Percentiles rank a stretch among this genome's conserved stretches.
phyloP scores from a whole-genome alignment of 1,140 invertebrate species.

The Limonius californicus region DNA sequence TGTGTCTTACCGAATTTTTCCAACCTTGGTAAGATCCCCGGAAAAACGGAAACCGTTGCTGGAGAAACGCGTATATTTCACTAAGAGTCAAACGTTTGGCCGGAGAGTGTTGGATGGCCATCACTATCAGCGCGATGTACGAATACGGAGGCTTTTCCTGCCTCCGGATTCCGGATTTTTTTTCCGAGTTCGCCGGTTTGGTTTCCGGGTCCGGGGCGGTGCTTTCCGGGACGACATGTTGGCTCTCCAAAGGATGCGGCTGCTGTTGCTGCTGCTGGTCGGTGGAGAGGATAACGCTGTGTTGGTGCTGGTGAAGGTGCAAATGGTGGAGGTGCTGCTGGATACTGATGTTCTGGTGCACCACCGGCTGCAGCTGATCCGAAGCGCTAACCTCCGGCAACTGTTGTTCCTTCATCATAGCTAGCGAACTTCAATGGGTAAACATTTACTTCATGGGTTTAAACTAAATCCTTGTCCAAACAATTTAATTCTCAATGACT shows the following conservation, averaged over 20 bases:
- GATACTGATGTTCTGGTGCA: constrained; percentile 38
- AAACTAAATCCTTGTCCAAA: constrained; percentile 37
- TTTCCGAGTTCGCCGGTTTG: constrained; percentile 40
- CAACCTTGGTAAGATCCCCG: constrained; percentile 95
- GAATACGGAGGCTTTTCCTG: constrained; percentile 96
- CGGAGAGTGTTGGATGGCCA: constrained; percentile 93
- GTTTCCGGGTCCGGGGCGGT: constrained; percentile 31
- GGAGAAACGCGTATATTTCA: constrained; percentile 80
- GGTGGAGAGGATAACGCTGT: constrained; percentile 38
- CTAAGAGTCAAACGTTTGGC: constrained; percentile 80
- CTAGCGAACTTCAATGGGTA: constrained; percentile 32
- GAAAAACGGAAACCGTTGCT: constrained; percentile 85
- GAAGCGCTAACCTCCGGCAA: constrained; percentile 37
- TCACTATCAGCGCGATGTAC: constrained; percentile 96
- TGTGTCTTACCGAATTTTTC: constrained; percentile 98
- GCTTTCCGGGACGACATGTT: constrained; percentile 32
- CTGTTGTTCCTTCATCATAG: constrained; percentile 46
- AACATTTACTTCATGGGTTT: constrained; percentile 42
- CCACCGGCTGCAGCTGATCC: constrained; percentile 27
- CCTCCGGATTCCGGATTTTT: constrained; percentile 43
- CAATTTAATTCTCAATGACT: constrained; percentile 38
- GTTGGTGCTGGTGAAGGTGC: constrained; percentile 38
- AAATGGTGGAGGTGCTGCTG: constrained; percentile 43
- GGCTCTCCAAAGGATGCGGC: constrained; percentile 5
- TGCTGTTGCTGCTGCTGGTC: constrained; percentile 30